Conservation (phyloP, 2,113 vertebrate species). For the Brachyistius frenatus region DNA sequence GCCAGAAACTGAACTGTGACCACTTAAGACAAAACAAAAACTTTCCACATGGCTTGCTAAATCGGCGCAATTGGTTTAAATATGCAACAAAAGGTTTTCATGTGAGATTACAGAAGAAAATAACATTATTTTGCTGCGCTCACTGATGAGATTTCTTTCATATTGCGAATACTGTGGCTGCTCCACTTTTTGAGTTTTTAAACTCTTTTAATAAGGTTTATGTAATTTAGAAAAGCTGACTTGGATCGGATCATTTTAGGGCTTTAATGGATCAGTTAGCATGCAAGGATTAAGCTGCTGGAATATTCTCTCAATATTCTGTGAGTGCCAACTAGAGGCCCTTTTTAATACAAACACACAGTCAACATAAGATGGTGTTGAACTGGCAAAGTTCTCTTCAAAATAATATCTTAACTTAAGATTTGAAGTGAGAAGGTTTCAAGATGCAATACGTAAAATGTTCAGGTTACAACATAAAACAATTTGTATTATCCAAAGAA, state of each 20-base stretch:
- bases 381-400: slow-evolving; percentile 6
- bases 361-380: neutral
- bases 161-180: slow-evolving; percentile 68
- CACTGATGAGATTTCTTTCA: slow-evolving; percentile 57
- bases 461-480: too few species aligned
- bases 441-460: too few species aligned
- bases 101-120: slow-evolving; percentile 53
- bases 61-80: slow-evolving; percentile 48
- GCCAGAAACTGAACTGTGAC: slow-evolving; percentile 33
- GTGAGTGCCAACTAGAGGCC: slow-evolving; percentile 29
- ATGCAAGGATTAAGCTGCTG: slow-evolving; percentile 74
- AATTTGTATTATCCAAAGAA: too few species aligned
- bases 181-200: slow-evolving; percentile 70
- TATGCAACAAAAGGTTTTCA: slow-evolving; percentile 54
- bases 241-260: slow-evolving; percentile 70
- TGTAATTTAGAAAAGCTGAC: slow-evolving; percentile 77
- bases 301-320: slow-evolving; percentile 43
- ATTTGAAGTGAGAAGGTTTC: too few species aligned
- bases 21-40: slow-evolving; percentile 69
- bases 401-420: neutral
- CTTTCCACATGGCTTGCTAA: slow-evolving; percentile 69
- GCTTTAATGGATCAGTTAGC: slow-evolving; percentile 80
- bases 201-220: slow-evolving; percentile 77
- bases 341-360: slow-evolving; percentile 26
- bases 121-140: slow-evolving; percentile 5